These are phyloP conservation scores for Montipora cactus DNA, from an alignment of 64 coral and sea anemone genomes.

Conservation along the genomic window DNA sequence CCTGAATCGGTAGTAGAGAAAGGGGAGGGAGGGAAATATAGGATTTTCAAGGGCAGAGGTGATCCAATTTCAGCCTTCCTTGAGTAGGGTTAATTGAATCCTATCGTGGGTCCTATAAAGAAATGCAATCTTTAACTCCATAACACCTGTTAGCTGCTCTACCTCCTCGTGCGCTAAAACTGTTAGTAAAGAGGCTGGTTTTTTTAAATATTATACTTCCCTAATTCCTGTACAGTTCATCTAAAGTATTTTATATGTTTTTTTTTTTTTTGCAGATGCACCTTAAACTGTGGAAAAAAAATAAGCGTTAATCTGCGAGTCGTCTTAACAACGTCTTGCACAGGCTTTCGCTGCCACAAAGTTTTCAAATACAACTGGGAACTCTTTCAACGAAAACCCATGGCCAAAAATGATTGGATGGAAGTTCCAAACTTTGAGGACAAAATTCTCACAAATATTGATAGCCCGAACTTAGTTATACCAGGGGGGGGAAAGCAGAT, in stretches of 20 bases:
- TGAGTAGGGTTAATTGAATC: too few species aligned
- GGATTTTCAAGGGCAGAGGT: too few species aligned
- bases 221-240: too few species aligned
- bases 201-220: too few species aligned
- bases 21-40: too few species aligned
- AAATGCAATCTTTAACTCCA: too few species aligned
- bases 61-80: too few species aligned
- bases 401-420: conserved; percentile 20
- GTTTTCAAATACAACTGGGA: conserved; percentile 67
- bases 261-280: conserved; percentile 60
- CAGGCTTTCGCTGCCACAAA: conserved; percentile 66
- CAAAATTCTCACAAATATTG: conserved; percentile 56
- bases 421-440: conserved; percentile 33
- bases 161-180: too few species aligned
- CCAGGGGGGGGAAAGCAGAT: conserved; percentile 33
- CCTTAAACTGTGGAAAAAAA: conserved; percentile 62
- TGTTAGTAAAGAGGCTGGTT: too few species aligned
- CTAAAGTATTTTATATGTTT: background rate
- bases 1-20: too few species aligned
- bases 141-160: too few species aligned
- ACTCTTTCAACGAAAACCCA: conserved; percentile 34
- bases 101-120: too few species aligned
- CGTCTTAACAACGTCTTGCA: conserved; percentile 61
- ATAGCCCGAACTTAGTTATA: conserved; percentile 69
- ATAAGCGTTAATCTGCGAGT: conserved; percentile 65